Evolutionary conservation across 64 coral and sea anemone species (phyloP), one percentile per base, ranked within the genome.

Genomic region (Hydrozoanthus tunicans): DNA sequence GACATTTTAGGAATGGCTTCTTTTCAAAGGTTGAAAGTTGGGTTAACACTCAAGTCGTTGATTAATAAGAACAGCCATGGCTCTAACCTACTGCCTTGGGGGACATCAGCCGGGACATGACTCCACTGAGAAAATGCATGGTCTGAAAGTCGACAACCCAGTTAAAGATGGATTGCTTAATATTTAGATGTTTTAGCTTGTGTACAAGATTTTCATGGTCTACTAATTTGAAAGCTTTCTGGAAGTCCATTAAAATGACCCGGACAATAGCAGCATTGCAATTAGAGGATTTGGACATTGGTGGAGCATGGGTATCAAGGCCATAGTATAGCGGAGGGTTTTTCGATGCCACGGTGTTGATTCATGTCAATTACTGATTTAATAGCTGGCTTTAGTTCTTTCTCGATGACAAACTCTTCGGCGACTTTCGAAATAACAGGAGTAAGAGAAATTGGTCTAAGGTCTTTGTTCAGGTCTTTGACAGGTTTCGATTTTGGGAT

Each of bases 61-160:
- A 9, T 64, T 64, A 14, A 43, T 43, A 43, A 43, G 32, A 43
- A 43, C 32, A 43, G 32, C 32, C 32, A 43, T 43, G 32, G 2
- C 32, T 2, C 32, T 43, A 43, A 43, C 32, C 32, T 43, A 43
- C 32, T 43, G 0, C 32, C 32, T 43, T 43, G 32, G 32, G 32
- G 32, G 32, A 43, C 2, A 2, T 43, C 32, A 43, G 32, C 32
- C 32, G 32, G 32, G 32, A 43, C 32, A 43, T 43, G 32, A 43
- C 32, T 43, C 32, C 32, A 43, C 62, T 14, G 7, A 64, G 62
- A 64, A 14, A 64, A 64, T 64, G 62, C 7, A 64, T 64, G 62
- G 73, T 77, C 73, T 52, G 73, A 23, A 77, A 53, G 23, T 77
- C 73, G 53, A 77, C 73, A 11, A 77, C 53, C 32, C 73, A 77